Conservation (phyloP, 2,888 invertebrate genomes). For the Diaprepes abbreviatus region DNA sequence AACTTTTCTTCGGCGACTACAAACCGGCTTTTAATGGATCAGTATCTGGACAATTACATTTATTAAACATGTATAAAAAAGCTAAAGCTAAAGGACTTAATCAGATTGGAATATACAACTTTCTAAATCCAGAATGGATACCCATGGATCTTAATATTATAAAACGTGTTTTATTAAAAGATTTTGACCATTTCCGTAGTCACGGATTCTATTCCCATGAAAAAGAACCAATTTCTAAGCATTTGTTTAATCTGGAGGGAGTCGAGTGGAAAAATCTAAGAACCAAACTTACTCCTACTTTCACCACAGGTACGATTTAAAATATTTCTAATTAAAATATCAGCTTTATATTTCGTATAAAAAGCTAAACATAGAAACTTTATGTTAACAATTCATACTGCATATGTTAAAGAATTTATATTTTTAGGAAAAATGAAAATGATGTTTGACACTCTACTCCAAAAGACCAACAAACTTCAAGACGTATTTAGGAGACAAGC, state of each 20-base stretch:
- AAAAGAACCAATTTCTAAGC: not conserved
- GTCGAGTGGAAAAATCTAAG: slow-evolving; percentile 28
- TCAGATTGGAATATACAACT: slow-evolving; percentile 4
- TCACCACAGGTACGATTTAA: slow-evolving; percentile 35
- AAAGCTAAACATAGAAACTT: too few relatives aligned
- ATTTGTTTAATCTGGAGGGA: slow-evolving; percentile 24
- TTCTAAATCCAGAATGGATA: slow-evolving; percentile 5
- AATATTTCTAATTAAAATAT: too few relatives aligned
- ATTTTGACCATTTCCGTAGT: slow-evolving; percentile 16
- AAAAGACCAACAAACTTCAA: too few relatives aligned
- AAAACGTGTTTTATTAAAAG: slow-evolving; percentile 18
- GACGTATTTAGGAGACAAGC: too few relatives aligned
- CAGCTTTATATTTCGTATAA: too few relatives aligned
- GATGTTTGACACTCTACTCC: too few relatives aligned
- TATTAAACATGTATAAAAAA: slow-evolving; percentile 6
- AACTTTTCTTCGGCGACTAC: too few relatives aligned
- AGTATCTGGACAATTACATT: not conserved
- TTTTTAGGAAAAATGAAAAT: too few relatives aligned
- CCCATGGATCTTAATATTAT: slow-evolving; percentile 2
- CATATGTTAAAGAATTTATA: too few relatives aligned
- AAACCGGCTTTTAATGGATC: not conserved
- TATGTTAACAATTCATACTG: too few relatives aligned
- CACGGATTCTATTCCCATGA: slow-evolving; percentile 19
- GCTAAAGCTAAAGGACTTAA: slow-evolving; percentile 11
- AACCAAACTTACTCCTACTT: slow-evolving; percentile 25